Evolutionary conservation across 1,140 invertebrate species (phyloP).

Genomic region (Caenorhabditis latens): DNA sequence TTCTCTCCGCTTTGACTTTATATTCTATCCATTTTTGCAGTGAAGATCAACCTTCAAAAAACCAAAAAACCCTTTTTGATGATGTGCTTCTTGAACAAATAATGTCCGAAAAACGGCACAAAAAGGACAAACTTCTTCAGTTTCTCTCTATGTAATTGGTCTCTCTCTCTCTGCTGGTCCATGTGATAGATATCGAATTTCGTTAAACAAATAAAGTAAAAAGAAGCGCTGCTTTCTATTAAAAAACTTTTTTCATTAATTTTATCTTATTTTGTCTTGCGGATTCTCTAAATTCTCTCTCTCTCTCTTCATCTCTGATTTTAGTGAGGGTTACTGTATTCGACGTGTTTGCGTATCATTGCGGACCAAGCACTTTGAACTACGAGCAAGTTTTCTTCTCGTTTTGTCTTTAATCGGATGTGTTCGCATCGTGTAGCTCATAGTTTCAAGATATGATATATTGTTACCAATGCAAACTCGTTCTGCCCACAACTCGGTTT

Average conservation of each 20-base stretch:
- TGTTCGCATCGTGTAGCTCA: too few relatives aligned
- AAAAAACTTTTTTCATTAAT: background rate
- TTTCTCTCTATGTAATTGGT: constrained; percentile 51
- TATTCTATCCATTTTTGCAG: background rate
- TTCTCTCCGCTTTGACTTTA: too few relatives aligned
- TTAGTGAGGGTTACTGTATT: background rate
- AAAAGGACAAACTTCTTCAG: constrained; percentile 50
- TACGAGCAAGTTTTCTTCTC: background rate
- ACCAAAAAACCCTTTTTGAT: constrained; percentile 36
- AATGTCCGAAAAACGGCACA: constrained; percentile 12
- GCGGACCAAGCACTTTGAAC: background rate
- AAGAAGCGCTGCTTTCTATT: constrained; percentile 52
- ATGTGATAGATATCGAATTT: constrained; percentile 53
- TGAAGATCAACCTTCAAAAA: background rate
- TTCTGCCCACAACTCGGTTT: too few relatives aligned
- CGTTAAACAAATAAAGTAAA: constrained; percentile 48
- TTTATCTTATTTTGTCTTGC: constrained; percentile 5
- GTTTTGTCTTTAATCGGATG: too few relatives aligned
- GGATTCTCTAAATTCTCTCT: background rate
- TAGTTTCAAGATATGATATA: too few relatives aligned
- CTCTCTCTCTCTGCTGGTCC: constrained; percentile 30
- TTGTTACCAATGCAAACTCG: too few relatives aligned
- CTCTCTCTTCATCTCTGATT: background rate
- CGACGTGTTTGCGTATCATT: background rate
- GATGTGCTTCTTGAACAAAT: constrained; percentile 37